Evolutionary conservation across 2,888 invertebrate species (phyloP).

Genomic region (Holacanthella duospinosa): DNA sequence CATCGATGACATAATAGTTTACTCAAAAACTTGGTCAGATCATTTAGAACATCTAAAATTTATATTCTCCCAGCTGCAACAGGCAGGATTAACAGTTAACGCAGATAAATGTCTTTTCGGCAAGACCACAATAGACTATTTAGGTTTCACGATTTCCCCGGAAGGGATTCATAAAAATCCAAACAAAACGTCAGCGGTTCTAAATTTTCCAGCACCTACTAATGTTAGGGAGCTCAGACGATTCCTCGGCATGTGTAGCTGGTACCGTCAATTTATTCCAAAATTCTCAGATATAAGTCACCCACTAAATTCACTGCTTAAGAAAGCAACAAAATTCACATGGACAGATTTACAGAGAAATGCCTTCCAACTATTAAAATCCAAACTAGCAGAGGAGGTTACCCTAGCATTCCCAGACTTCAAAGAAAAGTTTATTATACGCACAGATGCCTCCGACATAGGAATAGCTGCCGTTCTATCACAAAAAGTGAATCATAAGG

Average conservation of each 20-base stretch:
- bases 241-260: slow-evolving; percentile 39
- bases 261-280: slow-evolving; percentile 38
- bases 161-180: slow-evolving; percentile 36
- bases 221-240: slow-evolving; percentile 29
- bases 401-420: slow-evolving; percentile 35
- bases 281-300: slow-evolving; percentile 34
- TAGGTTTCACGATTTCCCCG: slow-evolving; percentile 35
- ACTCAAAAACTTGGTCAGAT: slow-evolving; percentile 3
- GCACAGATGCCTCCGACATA: slow-evolving; percentile 34
- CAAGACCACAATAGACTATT: background rate
- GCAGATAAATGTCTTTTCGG: background rate
- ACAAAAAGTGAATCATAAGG: no score
- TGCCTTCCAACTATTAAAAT: slow-evolving; percentile 26
- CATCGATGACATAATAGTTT: slow-evolving; percentile 38
- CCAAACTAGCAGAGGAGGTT: slow-evolving; percentile 18
- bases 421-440: slow-evolving; percentile 24
- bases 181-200: no score
- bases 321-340: slow-evolving; percentile 25
- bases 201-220: slow-evolving; percentile 30
- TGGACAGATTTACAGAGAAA: slow-evolving; percentile 23
- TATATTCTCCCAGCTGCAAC: background rate
- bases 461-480: no score
- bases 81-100: background rate
- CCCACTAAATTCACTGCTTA: slow-evolving; percentile 35
- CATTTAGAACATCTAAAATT: background rate